Conservation (phyloP, 2,797 vertebrate genomes). For the Brachymystax lenok region DNA sequence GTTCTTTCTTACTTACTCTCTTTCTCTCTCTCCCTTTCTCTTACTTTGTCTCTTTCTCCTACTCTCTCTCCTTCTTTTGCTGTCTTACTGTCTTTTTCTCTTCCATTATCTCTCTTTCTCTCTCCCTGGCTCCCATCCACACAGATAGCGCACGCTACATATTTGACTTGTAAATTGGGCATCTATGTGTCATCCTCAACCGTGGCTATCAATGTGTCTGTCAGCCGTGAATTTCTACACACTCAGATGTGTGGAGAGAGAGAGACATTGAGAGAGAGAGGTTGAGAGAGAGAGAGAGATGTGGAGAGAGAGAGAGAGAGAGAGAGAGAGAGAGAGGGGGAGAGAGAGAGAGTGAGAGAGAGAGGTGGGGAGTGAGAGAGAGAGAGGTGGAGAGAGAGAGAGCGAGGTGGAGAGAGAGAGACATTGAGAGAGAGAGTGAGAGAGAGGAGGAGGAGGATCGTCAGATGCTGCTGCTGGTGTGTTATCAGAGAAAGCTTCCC, state of each 20-base stretch:
- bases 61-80: background rate
- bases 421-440: no score
- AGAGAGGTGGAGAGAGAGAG: no score
- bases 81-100: background rate
- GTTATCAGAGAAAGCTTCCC: background rate
- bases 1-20: background rate
- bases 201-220: constrained; percentile 68
- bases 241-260: constrained; percentile 3
- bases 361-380: no score
- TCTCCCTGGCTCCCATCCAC: constrained; percentile 22
- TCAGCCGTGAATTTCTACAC: constrained; percentile 45
- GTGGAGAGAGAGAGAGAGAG: constrained; percentile 6
- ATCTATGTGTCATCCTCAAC: constrained; percentile 68
- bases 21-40: background rate
- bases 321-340: background rate
- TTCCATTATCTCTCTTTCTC: background rate
- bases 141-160: constrained; percentile 36
- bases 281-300: background rate
- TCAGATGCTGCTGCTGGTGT: background rate
- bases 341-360: background rate
- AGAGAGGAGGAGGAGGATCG: no score
- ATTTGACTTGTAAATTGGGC: constrained; percentile 74
- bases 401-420: no score
- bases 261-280: background rate
- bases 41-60: no score